phyloP scores from a whole-genome alignment of 2,888 invertebrate genomes.

The Ditula angustiorana region DNA sequence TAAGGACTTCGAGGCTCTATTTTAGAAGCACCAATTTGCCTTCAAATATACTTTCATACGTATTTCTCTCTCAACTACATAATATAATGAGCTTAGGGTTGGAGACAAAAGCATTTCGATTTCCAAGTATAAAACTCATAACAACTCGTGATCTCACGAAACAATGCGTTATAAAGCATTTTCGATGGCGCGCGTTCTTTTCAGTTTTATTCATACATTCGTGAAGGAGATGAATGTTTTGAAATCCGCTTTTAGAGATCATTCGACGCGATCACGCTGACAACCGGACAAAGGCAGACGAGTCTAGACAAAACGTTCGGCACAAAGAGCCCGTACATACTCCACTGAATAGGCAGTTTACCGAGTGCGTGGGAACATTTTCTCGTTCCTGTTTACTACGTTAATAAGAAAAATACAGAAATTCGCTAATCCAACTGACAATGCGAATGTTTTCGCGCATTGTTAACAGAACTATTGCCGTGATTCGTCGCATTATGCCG shows the following conservation, averaged over 20 bases:
- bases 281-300: conserved; percentile 64
- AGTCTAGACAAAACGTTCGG: conserved; percentile 64
- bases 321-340: conserved; percentile 57
- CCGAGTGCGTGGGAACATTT: conserved; percentile 68
- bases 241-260: conserved; percentile 58
- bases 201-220: conserved; percentile 41
- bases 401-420: conserved; percentile 59
- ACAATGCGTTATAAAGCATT: conserved; percentile 34
- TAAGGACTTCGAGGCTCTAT: no score
- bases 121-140: neutral
- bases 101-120: neutral
- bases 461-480: conserved; percentile 41
- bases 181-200: conserved; percentile 12
- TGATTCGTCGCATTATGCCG: conserved; percentile 48
- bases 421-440: conserved; percentile 60
- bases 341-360: conserved; percentile 60
- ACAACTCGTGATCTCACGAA: conserved; percentile 22
- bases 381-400: conserved; percentile 57
- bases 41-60: no score
- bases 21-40: no score
- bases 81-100: neutral
- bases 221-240: conserved; percentile 53
- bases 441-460: conserved; percentile 57
- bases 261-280: conserved; percentile 56
- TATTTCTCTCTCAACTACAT: no score